These are phyloP conservation scores for Berghia stephanieae DNA, from an alignment of 1,140 invertebrate species.

Conservation along the genomic window DNA sequence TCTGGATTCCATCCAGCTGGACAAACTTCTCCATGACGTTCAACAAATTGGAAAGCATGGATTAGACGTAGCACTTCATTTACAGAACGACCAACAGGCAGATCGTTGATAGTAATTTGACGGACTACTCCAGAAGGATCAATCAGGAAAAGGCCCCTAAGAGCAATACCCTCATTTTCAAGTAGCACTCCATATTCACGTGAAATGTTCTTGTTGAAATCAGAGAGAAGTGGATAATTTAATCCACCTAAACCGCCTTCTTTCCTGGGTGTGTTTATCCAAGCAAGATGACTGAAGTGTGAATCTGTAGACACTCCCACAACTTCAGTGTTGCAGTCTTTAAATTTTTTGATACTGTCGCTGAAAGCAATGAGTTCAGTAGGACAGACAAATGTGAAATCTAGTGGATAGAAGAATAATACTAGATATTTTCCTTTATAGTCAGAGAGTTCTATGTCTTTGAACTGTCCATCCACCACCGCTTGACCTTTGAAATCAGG, in stretches of 20 bases:
- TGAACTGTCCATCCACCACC: constrained; percentile 91
- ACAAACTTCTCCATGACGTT: constrained; percentile 85
- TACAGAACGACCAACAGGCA: constrained; percentile 92
- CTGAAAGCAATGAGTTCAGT: constrained; percentile 97
- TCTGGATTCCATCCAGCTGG: constrained; percentile 67
- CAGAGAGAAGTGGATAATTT: constrained; percentile 90
- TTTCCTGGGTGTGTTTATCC: constrained; percentile 74
- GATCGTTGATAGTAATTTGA: constrained; percentile 74
- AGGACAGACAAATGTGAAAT: constrained; percentile 97
- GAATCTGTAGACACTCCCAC: constrained; percentile 86
- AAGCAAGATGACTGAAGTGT: constrained; percentile 86
- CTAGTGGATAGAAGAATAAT: constrained; percentile 95
- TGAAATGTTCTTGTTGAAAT: constrained; percentile 90
- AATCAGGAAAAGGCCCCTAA: constrained; percentile 75
- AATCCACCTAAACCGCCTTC: constrained; percentile 90
- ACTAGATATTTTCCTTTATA: constrained; percentile 96
- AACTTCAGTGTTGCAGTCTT: constrained; percentile 83
- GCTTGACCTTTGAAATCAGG: constrained; percentile 80
- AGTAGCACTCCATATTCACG: constrained; percentile 88
- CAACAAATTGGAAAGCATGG: constrained; percentile 92
- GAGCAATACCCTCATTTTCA: constrained; percentile 83
- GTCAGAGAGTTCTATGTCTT: constrained; percentile 85
- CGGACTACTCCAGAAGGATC: constrained; percentile 76
- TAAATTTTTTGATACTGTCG: constrained; percentile 87
- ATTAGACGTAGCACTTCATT: constrained; percentile 89